Evolutionary conservation across 2,888 invertebrate genomes (phyloP), one percentile per base, ranked within the genome.

Genomic region (Melanophora roralis): DNA sequence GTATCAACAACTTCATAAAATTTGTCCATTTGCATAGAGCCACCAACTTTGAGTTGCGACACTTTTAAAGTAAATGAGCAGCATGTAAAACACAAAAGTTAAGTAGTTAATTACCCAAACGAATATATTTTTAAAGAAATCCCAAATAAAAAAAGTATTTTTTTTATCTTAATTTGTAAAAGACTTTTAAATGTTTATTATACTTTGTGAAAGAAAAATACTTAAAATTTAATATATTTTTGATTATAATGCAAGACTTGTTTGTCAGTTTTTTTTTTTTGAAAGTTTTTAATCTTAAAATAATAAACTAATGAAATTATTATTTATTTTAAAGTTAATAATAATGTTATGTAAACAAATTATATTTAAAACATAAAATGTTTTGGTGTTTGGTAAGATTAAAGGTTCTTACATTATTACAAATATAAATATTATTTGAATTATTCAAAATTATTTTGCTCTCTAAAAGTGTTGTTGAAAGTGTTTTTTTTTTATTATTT

Each of bases 401-500:
- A 27, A 27, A 6, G 27, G 27, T 5, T 6, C 27, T 27, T 27
- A 27, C 3, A 6, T 27, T 32, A 53, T 53, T 53, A n/a, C 80
- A 57, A 53, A n/a, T n/a, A n/a, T n/a, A 27, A 27, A 6, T 27
- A 27, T 27, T 27, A 6, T 27, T 27, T 27, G 6, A 27, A 5
- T 27, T 62, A 45, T 78, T 76, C 19, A 21, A 21, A 21, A 47
- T 67, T 68, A 59, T 82, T 55, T 53, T 82, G 64, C 68, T 78
- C 40, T 40, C n/a, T 23, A 64, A 27, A 27, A 43, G n/a, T 47
- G 19, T 65, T 38, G 38, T 65, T 82, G 82, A 80, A 82, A 82
- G 85, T 84, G 85, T 84, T 83, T 84, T 84, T 40, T 16, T 38
- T 55, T 19, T 43, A n/a, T n/a, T n/a, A n/a, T n/a, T n/a, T 19